Base-by-base conservation (phyloP, 2,888 invertebrate genomes). In the Xestia rhomboidea region DNA sequence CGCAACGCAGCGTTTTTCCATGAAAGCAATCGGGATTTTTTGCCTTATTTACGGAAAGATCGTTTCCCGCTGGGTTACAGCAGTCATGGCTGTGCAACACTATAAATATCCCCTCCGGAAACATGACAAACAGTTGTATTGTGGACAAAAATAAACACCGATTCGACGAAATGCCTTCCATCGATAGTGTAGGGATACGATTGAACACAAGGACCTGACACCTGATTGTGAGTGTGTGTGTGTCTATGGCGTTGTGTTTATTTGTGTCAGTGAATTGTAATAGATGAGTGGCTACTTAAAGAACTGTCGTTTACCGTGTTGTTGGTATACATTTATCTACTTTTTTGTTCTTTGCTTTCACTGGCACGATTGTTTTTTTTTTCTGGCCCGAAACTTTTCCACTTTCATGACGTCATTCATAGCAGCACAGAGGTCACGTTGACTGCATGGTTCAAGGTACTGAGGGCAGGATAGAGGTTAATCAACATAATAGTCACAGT, bases 91-190 rank as follows among this genome's bases (percentile, higher is more conserved):
- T 87, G 87, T 90, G 91, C 90, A 89, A 83, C 78, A 90, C 91
- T 90, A 92, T 94, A 94, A 94, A 94, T 93, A 90, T 91, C 88
- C 90, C 87, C 88, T 85, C 92, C 94, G 94, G 94, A 94, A 93
- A 92, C 92, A 92, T 93, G 93, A 92, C 93, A 92, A 93, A 93
- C 94, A 93, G 94, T 94, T 92, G 93, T 91, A 91, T 90, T 90
- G 91, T 91, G 85, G 89, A 88, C 90, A 91, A 91, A 93, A 93
- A 85, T 85, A 93, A 92, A 91, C 89, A 88, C 83, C 88, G 87
- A 89, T 89, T 88, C 90, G 85, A 88, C 79, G 76, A 79, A 84
- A 82, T 77, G 77, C 73, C 66, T 69, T 81, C 82, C 73, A 87
- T 75, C 69, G 85, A 78, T 82, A 73, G 73, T 72, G 51, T 57